Base-by-base conservation (phyloP, 2,797 vertebrate genomes). In the Hyperoplus immaculatus region DNA sequence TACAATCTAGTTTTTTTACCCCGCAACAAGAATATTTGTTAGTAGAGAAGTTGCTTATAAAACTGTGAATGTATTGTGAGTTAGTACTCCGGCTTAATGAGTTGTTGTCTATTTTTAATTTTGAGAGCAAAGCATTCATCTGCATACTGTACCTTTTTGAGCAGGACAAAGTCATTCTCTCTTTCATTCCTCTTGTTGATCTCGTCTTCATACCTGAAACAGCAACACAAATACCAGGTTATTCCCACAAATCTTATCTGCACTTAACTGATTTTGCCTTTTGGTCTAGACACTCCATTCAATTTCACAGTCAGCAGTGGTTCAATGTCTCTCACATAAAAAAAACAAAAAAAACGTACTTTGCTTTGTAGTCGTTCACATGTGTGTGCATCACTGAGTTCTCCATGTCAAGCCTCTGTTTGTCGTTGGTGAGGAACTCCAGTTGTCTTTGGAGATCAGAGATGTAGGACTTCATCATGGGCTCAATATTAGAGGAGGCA, bases 71-170 rank as follows among this genome's bases (percentile, higher is more conserved):
- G 6, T 41, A 47, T 36, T 56, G 13, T n/a, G 11, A 50, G 18
- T 45, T 55, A 14, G 21, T 4, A 14, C 12, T 57, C 15, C 51
- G 7, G 5, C 1, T 56, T 14, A 38, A n/a, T 7, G 14, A 12
- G 12, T 59, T 8, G 6, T 64, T 29, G 29, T 3, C 29, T 55
- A 5, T 54, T 51, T 8, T 54, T 46, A 47, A n/a, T 58, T 64
- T 11, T 39, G 15, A 53, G 11, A 61, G 55, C 54, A 62, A 8
- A 11, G 4, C 15, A 51, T 36, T 16, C 5, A 6, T 18, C 15
- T 61, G n/a, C 39, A 39, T 53, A 38, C 49, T 85, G 55, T 89
- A 99, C 97, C 97, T 97, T 97, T 91, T 98, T 98, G 46, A 97
- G 71, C 36, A 94, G 12, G 36, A 94, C 95, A 81, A 97, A 98